Conservation (phyloP, 2,797 vertebrate species). For the Pipistrellus kuhlii region DNA sequence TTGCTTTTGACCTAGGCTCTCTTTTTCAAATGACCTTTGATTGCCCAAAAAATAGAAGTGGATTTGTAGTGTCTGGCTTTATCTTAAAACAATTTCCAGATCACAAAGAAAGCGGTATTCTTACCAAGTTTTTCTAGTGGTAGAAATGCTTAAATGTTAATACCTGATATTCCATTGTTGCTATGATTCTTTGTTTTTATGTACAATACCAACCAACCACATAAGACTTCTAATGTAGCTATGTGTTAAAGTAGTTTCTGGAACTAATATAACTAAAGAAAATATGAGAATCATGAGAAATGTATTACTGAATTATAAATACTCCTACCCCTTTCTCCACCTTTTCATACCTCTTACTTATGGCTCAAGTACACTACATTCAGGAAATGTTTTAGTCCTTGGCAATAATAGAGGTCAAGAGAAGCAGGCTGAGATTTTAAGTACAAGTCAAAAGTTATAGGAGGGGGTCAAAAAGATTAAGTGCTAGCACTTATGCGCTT, state of each 20-base stretch:
- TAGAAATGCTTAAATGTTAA: slow-evolving; percentile 1
- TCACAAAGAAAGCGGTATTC: not conserved
- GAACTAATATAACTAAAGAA: slow-evolving; percentile 35
- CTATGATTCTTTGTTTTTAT: slow-evolving; percentile 30
- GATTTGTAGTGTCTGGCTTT: not conserved
- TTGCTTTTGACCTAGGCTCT: slow-evolving; percentile 61
- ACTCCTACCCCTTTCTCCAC: not conserved
- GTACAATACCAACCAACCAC: not conserved
- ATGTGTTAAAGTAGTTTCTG: slow-evolving; percentile 33
- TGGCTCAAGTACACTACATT: not conserved
- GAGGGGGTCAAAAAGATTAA: not conserved
- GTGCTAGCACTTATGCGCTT: not conserved
- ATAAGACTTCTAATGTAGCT: not conserved
- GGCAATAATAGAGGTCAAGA: not conserved
- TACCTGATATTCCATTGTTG: not conserved
- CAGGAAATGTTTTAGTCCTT: slow-evolving; percentile 16
- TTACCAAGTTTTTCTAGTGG: not conserved
- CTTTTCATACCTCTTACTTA: slow-evolving; percentile 5
- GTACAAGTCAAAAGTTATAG: not conserved
- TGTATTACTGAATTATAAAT: slow-evolving; percentile 4
- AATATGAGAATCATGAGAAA: not conserved
- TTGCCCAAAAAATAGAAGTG: not conserved
- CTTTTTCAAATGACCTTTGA: slow-evolving; percentile 61
- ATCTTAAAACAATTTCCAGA: slow-evolving; percentile 22
- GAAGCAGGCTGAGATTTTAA: not conserved